Evolutionary conservation across 1,140 invertebrate species (phyloP).

Genomic region (Halictus rubicundus): DNA sequence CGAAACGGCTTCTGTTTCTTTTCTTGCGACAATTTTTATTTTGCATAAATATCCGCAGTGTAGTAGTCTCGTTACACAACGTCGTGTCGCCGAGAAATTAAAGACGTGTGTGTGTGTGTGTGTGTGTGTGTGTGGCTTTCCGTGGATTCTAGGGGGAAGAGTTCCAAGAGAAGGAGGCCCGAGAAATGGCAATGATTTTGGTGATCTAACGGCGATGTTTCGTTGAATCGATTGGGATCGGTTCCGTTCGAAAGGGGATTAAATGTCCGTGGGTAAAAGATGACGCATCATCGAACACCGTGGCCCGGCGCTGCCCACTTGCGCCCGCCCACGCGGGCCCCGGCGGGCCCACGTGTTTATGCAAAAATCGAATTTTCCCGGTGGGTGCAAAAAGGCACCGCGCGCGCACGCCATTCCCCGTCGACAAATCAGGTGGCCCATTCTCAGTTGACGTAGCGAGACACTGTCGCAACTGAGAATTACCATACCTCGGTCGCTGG

Average conservation of each 20-base stretch:
- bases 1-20: too few species aligned
- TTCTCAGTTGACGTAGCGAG: slow-evolving; percentile 15
- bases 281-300: slow-evolving; percentile 38
- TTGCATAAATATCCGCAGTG: too few species aligned
- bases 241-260: background rate
- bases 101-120: too few species aligned
- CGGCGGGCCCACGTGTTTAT: slow-evolving; percentile 26
- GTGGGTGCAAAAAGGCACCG: slow-evolving; percentile 20
- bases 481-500: slow-evolving; percentile 3
- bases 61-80: too few species aligned
- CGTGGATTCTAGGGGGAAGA: background rate
- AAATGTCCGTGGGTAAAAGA: slow-evolving; percentile 4
- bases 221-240: background rate
- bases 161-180: too few species aligned
- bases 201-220: background rate
- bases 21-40: too few species aligned
- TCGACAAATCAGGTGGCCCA: slow-evolving; percentile 36
- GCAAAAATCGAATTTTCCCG: slow-evolving; percentile 39
- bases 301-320: slow-evolving; percentile 2
- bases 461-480: slow-evolving; percentile 22
- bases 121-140: too few species aligned
- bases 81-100: too few species aligned
- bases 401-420: background rate
- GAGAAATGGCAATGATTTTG: too few species aligned
- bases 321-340: background rate